Base-by-base conservation (phyloP, 2,113 vertebrate genomes). In the Gallinago undulata region DNA sequence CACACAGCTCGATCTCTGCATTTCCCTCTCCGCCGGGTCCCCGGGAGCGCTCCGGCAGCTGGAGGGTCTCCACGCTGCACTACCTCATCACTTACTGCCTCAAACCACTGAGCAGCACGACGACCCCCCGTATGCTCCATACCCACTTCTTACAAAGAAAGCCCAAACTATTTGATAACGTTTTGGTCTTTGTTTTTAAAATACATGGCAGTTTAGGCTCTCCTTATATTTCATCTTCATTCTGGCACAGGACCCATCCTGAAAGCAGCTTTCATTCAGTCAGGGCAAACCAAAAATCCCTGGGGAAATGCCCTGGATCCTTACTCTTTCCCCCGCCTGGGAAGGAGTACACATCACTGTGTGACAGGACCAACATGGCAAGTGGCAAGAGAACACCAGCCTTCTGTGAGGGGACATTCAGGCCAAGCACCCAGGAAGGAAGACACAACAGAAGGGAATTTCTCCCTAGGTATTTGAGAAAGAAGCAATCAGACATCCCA, bases 301-400 rank as follows among this genome's bases (percentile, higher is more conserved):
- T 37, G 23, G 31, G 27, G 27, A 87, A 48, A 56, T 14, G 9
- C 22, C 35, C 39, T n/a, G 5, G 2, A 43, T 11, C 39, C 64
- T 53, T 14, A 28, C 43, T 69, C 27, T n/a, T 24, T 57, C 27
- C 16, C 4, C 16, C 35, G 21, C 48, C 39, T 39, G 39, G 39
- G 39, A 39, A 39, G 24, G 8, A 43, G 45, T 1, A 1, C 6
- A 1, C 8, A 55, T 11, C 31, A 2, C 11, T 5, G 7, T 2
- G 16, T 23, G 28, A 37, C 37, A 6, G 31, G 13, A 43, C 21
- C 31, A 12, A 24, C 19, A 8, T 0, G 5, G 37, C 23, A 53
- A 60, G 37, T 0, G 5, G 37, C 23, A 53, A 60, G 37, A 24
- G n/a, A 57, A 15, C 11, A 18, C 10, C 48, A 64, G 12, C 19